Percentiles rank a stretch among this genome's conserved stretches.
These are phyloP conservation scores for Morus bassanus DNA, from an alignment of 2,797 vertebrate genomes.

Conservation along the genomic window DNA sequence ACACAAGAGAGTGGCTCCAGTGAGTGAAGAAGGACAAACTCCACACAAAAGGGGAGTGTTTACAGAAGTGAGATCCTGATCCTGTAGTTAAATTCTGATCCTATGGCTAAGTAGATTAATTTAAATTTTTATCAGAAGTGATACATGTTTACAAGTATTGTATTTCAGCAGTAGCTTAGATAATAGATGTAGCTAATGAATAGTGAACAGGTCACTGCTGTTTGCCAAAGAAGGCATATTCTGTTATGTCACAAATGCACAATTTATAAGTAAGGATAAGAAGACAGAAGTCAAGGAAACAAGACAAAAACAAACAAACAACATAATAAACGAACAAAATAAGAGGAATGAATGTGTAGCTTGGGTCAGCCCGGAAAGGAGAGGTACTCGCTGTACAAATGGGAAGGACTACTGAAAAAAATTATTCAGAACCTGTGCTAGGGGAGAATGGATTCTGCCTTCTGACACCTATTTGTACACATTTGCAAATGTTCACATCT, in stretches of 20 bases:
- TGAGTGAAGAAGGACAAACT: background rate
- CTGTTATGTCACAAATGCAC: background rate
- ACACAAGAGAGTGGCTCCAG: background rate
- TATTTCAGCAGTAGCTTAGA: background rate
- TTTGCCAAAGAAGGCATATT: background rate
- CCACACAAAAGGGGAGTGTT: background rate
- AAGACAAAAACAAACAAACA: background rate
- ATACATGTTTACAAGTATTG: background rate
- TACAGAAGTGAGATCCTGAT: background rate
- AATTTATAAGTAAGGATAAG: background rate
- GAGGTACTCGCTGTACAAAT: background rate
- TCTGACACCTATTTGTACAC: background rate
- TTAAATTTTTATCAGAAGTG: background rate
- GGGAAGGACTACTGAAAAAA: background rate
- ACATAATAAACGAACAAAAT: background rate
- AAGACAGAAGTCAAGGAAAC: background rate
- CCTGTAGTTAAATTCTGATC: background rate
- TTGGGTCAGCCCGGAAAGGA: background rate
- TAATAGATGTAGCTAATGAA: background rate
- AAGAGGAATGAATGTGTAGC: background rate
- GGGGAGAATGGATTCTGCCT: background rate
- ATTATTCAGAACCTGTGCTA: background rate
- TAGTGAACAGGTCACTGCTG: background rate
- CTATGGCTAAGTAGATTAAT: background rate
- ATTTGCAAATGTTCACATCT: background rate